Evolutionary conservation across 2,888 invertebrate species (phyloP).

Genomic region (Tachina grossa): DNA sequence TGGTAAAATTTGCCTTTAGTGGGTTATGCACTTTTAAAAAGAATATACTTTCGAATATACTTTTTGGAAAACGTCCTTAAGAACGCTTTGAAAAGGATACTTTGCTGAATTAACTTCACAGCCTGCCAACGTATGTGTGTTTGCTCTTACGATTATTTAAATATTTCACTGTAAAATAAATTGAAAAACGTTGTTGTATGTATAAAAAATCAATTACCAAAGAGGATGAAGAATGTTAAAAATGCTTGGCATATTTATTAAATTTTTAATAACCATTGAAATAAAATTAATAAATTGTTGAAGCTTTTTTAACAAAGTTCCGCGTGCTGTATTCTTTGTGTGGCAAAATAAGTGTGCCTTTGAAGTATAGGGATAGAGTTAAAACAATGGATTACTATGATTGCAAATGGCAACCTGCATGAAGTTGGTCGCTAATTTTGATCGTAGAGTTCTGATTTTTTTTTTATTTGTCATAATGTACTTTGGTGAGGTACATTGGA

Average conservation of each 20-base stretch:
- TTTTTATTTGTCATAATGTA: no score
- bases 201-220: slow-evolving; percentile 47
- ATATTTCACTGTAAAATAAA: slow-evolving; percentile 12
- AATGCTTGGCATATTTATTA: slow-evolving; percentile 51
- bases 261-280: slow-evolving; percentile 55
- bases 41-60: no score
- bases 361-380: not conserved
- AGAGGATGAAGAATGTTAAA: slow-evolving; percentile 37
- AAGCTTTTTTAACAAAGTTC: slow-evolving; percentile 28
- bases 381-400: not conserved
- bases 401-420: not conserved
- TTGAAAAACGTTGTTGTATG: not conserved
- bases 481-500: no score
- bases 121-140: slow-evolving; percentile 1
- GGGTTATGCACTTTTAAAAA: no score
- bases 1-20: no score
- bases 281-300: slow-evolving; percentile 44
- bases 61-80: no score
- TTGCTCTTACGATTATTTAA: not conserved
- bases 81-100: no score
- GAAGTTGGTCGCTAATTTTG: no score
- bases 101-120: not conserved
- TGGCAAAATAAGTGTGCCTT: not conserved
- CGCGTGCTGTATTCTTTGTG: no score
- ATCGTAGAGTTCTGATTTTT: no score